Evolutionary conservation across 1,140 invertebrate genomes (phyloP), one percentile per base, ranked within the genome.

Genomic region (Tenebrio molitor): DNA sequence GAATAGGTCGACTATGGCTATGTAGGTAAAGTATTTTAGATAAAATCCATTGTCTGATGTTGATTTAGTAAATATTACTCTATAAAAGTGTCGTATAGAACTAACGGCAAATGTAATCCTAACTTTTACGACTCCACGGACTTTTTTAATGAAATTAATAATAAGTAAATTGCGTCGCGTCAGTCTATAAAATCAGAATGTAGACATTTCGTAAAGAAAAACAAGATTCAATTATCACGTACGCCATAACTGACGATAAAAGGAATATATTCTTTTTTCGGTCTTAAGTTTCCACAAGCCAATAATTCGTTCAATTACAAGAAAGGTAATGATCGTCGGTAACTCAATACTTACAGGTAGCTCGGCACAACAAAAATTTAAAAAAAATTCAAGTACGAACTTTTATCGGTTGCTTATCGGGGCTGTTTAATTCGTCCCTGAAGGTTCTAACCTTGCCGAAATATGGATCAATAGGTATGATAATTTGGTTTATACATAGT

Each of bases 81-180:
- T 12, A 58, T 58, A 58, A 58, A 58, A 58, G 23, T 25, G 23
- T 58, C 50, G 29, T 58, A 25, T 58, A 12, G 21, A 58, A 23
- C 50, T 29, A 58, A 58, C 23, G 23, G 21, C 23, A 29, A 58
- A 50, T 19, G 44, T 50, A 50, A 58, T 58, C 50, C 21, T 58
- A 58, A 58, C 50, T 58, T 58, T 58, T 58, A 58, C 50, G 50
- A 58, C 50, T 29, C 1, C 15, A 17, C n/a, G 50, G 12, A 25
- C n/a, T 58, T 58, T 58, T 58, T 58, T 58, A 29, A 58, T 58
- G 50, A 58, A 58, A 58, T 58, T 58, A 58, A 58, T 58, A 58
- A 58, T 15, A 58, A 58, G 50, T 58, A 58, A 58, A 23, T 58
- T 58, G 50, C 23, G 50, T 58, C 50, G 50, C 50, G 50, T 14